Evolutionary conservation across 1,140 invertebrate genomes (phyloP), one percentile per base, ranked within the genome.

Genomic region (Drosophila quadrilineata): DNA sequence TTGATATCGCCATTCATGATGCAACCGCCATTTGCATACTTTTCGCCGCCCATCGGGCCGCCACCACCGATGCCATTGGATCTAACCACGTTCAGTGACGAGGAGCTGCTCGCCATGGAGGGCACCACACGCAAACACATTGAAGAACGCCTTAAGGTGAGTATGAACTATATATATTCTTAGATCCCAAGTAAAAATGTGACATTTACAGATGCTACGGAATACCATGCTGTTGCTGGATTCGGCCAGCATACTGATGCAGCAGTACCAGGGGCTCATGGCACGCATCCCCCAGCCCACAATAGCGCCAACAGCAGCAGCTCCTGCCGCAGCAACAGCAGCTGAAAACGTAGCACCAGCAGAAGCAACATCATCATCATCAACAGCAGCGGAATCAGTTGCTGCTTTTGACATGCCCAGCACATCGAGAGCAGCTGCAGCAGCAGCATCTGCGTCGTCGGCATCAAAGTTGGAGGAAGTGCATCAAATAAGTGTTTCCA

Each of bases 161-260:
- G 9, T 0, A 6, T 3, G 6, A n/a, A 1, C 2, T 3, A n/a
- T 3, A 36, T 29, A 0, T n/a, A n/a, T 10, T 2, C 6, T 1
- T 8, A 1, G 0, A 24, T 21, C 24, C 0, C 12, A 40, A 21
- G 4, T 40, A 48, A 12, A 33, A 29, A 10, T 6, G 12, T 22
- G 5, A 8, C 2, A n/a, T 26, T 31, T 59, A 6, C 22, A 89
- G 86, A 57, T 90, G 50, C 68, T 98, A 17, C 91, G 93, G 36
- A 96, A 98, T 90, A 96, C 98, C 65, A 94, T 96, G 89, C 91
- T 94, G 0, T 93, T 98, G 89, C 88, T 98, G 58, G 96, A 98
- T 90, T 95, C 96, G 14, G 96, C 96, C 31, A 94, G 96, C 57
- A 89, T 96, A 16, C 93, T 98, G 89, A 96, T 98, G 93, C 94